These are phyloP conservation scores for Cylindroiulus punctatus DNA, from an alignment of 2,888 invertebrate genomes.

Conservation along the genomic window DNA sequence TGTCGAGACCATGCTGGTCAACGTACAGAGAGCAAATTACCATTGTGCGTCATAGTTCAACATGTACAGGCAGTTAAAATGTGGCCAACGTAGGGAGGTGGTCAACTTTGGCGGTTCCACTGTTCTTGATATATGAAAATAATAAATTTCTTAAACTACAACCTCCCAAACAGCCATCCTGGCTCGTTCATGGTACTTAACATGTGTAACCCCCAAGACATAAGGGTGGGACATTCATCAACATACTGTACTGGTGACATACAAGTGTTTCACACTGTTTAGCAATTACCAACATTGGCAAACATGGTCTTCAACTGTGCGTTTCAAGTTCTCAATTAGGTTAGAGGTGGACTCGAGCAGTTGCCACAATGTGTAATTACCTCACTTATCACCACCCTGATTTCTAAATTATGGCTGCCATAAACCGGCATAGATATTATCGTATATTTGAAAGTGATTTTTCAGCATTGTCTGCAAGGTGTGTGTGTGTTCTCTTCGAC, in stretches of 20 bases:
- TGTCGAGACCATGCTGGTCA: no score
- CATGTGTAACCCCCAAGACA: background rate
- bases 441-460: conserved; percentile 28
- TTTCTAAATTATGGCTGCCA: background rate
- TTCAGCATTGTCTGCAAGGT: background rate
- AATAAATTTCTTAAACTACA: no score
- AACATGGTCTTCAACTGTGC: background rate
- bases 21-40: no score
- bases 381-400: conserved; percentile 30
- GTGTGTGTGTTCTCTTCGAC: background rate
- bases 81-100: no score
- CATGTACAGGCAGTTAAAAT: no score
- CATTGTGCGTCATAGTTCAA: no score
- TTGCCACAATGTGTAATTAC: conserved; percentile 15
- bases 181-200: background rate
- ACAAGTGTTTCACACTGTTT: background rate
- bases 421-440: background rate
- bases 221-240: background rate
- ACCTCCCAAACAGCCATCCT: background rate
- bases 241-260: background rate
- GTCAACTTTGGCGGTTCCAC: no score
- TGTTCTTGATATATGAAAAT: no score
- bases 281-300: background rate
- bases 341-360: conserved; percentile 35
- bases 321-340: background rate